Conservation (phyloP, 2,888 invertebrate species). For the Drosophila neonasuta region DNA sequence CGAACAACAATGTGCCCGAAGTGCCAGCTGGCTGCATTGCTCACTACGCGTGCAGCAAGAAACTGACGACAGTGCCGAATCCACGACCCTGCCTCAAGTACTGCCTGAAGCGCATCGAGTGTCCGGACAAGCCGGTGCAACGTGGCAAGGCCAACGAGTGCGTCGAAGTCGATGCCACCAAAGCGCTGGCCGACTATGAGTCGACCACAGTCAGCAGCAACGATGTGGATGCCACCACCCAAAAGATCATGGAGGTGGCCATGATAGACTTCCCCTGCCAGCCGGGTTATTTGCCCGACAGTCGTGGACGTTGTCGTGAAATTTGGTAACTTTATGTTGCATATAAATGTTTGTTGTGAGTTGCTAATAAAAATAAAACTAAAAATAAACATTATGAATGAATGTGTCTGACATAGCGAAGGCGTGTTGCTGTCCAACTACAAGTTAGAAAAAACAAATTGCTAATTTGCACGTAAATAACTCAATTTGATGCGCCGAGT, state of each 20-base stretch:
- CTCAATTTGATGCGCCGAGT: slow-evolving; percentile 30
- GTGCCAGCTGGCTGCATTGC: slow-evolving; percentile 61
- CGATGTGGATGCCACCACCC: slow-evolving; percentile 19
- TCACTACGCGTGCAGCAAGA: slow-evolving; percentile 66
- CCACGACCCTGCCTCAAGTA: slow-evolving; percentile 74
- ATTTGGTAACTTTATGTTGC: slow-evolving; percentile 66
- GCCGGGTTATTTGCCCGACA: slow-evolving; percentile 79
- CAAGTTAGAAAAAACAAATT: slow-evolving; percentile 52
- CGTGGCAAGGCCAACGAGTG: slow-evolving; percentile 66
- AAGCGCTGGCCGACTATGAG: slow-evolving; percentile 52
- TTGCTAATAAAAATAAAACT: slow-evolving; percentile 30
- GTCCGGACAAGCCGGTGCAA: slow-evolving; percentile 52
- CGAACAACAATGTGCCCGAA: slow-evolving; percentile 66
- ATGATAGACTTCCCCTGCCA: slow-evolving; percentile 81
- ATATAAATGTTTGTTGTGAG: slow-evolving; percentile 6
- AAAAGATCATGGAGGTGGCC: slow-evolving; percentile 71
- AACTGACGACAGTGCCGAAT: slow-evolving; percentile 56
- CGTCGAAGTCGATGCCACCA: slow-evolving; percentile 68
- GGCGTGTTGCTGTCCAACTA: slow-evolving; percentile 56
- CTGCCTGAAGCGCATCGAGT: slow-evolving; percentile 70
- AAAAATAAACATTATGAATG: slow-evolving; percentile 10
- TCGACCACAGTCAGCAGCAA: slow-evolving; percentile 4
- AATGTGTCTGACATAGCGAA: background rate
- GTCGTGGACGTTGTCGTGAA: slow-evolving; percentile 79
- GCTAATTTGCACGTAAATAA: slow-evolving; percentile 65